Base-by-base conservation (phyloP, 1,140 invertebrate genomes). In the Geopemphigus sp. region DNA sequence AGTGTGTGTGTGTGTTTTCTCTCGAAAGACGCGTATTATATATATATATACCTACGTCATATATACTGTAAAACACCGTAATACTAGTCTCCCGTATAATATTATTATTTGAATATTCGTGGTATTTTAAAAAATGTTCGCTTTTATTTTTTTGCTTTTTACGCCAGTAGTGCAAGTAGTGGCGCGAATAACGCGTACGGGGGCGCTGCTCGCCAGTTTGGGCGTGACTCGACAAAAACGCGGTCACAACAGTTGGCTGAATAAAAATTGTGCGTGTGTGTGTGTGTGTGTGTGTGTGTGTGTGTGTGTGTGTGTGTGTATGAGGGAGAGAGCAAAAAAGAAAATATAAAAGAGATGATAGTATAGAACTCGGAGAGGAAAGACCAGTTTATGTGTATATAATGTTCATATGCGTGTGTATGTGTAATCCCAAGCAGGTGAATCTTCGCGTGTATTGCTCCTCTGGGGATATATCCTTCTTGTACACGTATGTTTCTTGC, bases 211-310 rank as follows among this genome's bases (percentile, higher is more conserved):
- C 17, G 17, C 24, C 26, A 47, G 68, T 72, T 54, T 72, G 68
- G 68, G 68, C 68, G 68, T 72, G 68, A 72, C 68, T 72, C 68
- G 68, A 15, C 68, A 72, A 54, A 68, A 72, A 54, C 24, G 68
- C 50, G 50, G 15, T 72, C 68, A 72, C 68, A 72, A 72, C 68
- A 72, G 68, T 72, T 72, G 68, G 68, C 47, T 22, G 26, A 54
- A 14, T 24, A 45, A 54, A 72, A 72, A 53, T 12, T 29, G 47
- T 70, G 22, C 24, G 39, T 15, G n/a, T 45, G 24, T 66, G n/a
- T 12, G 19, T n/a, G 10, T 24, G 1, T 57, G 54, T 22, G n/a
- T 11, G 54, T 8, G 54, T 10, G 19, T 56, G 17, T 19, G 5
- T 45, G 57, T 29, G 59, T 29, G 26, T 29, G 12, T 24, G 19